Percentiles rank a stretch among this genome's conserved stretches.
Evolutionary conservation across 2,797 vertebrate genomes (phyloP).

Genomic region (Sitta carolinensis): DNA sequence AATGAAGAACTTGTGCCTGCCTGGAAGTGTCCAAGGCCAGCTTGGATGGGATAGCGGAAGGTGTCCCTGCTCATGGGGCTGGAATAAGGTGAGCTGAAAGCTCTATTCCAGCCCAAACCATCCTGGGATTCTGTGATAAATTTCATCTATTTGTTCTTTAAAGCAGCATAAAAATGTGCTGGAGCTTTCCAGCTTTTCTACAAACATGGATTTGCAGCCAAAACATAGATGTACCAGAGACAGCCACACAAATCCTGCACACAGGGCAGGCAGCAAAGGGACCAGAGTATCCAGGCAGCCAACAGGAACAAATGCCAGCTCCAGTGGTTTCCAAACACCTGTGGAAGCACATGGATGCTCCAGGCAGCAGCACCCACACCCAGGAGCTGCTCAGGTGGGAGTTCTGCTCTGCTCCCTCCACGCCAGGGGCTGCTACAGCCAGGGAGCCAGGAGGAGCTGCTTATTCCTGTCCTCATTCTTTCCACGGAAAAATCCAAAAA

Average conservation of each 20-base stretch:
- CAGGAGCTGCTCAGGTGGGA: background rate
- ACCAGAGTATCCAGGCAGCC: background rate
- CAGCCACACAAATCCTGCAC: background rate
- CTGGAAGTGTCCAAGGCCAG: background rate
- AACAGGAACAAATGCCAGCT: fast-evolving
- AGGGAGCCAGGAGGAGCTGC: background rate
- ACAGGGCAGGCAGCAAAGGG: background rate
- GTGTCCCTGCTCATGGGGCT: background rate
- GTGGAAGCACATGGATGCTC: background rate
- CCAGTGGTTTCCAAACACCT: background rate
- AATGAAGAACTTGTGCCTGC: background rate
- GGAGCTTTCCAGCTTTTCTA: background rate
- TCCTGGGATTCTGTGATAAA: background rate
- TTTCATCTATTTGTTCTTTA: background rate
- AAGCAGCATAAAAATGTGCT: background rate
- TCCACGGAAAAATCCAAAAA: background rate
- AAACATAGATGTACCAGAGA: background rate
- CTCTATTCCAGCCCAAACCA: background rate
- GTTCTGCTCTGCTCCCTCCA: background rate
- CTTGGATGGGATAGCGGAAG: background rate
- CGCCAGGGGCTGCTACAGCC: background rate
- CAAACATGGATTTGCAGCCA: background rate
- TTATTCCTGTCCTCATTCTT: background rate
- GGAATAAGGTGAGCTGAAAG: background rate
- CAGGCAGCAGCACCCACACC: background rate